These are phyloP conservation scores for Oegoconia quadripuncta DNA, from an alignment of 2,888 invertebrate species.

Conservation along the genomic window DNA sequence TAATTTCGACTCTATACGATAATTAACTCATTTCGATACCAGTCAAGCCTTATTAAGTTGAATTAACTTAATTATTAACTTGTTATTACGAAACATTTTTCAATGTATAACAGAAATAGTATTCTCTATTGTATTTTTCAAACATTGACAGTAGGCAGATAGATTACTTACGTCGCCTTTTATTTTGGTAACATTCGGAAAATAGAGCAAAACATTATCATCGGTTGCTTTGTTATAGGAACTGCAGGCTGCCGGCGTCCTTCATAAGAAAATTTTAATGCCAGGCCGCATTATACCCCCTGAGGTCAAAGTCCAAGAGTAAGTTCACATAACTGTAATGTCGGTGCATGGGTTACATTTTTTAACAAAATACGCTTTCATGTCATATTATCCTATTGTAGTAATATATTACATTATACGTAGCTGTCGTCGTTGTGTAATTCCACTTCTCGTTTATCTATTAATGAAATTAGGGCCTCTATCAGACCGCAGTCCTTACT, in stretches of 20 bases:
- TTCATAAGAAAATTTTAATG: conserved; percentile 63
- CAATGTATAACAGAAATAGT: no score
- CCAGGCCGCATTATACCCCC: conserved; percentile 65
- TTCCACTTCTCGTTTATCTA: no score
- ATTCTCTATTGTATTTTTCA: no score
- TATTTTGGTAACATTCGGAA: no score
- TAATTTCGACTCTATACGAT: conserved; percentile 38
- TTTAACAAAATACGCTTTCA: conserved; percentile 6
- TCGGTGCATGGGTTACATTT: conserved; percentile 12
- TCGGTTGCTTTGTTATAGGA: conserved; percentile 57
- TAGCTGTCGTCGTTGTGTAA: no score
- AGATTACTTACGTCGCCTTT: no score
- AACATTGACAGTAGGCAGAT: no score
- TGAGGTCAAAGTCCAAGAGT: conserved; percentile 54
- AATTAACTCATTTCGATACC: conserved; percentile 29
- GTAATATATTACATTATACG: no score
- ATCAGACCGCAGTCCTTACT: neutral
- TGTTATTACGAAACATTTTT: neutral
- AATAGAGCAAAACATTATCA: conserved; percentile 7
- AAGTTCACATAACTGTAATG: conserved; percentile 40
- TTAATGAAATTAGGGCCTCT: neutral
- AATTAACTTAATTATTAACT: conserved; percentile 22
- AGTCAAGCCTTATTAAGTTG: no score
- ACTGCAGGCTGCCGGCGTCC: conserved; percentile 48
- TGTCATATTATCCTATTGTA: neutral